Percentiles rank a stretch among this genome's conserved stretches.
Conservation (phyloP, 2,888 invertebrate species). For the Hirtodrosophila duncani region DNA sequence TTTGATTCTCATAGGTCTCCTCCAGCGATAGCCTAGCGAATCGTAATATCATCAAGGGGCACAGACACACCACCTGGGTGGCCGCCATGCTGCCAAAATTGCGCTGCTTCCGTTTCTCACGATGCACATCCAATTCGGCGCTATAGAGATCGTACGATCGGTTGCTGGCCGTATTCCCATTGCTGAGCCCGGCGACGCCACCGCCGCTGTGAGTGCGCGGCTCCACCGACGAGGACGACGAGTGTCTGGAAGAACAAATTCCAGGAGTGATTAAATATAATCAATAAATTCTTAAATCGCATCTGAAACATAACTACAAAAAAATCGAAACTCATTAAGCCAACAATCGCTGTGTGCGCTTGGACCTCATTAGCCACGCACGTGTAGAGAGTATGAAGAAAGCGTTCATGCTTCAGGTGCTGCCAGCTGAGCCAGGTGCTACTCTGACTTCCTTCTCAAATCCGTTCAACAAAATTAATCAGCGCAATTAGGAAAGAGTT, state of each 20-base stretch:
- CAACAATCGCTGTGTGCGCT: constrained; percentile 29
- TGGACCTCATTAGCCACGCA: constrained; percentile 52
- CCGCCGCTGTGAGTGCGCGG: constrained; percentile 66
- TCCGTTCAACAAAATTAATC: constrained; percentile 50
- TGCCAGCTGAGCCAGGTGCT: constrained; percentile 7
- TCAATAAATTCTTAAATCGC: constrained; percentile 10
- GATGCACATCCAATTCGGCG: constrained; percentile 80
- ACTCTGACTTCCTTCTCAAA: constrained; percentile 13
- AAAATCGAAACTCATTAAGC: constrained; percentile 42
- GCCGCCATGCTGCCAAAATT: constrained; percentile 84
- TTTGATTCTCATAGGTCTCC: constrained; percentile 85
- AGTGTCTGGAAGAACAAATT: constrained; percentile 60
- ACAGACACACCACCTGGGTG: constrained; percentile 83
- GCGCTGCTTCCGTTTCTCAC: constrained; percentile 84
- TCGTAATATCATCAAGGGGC: constrained; percentile 83
- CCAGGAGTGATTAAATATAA: constrained; percentile 3
- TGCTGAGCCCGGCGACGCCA: constrained; percentile 56
- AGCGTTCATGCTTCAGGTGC: constrained; percentile 11
- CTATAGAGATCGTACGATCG: constrained; percentile 80
- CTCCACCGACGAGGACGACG: constrained; percentile 72
- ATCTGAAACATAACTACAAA: constrained; percentile 27
- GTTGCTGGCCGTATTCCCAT: constrained; percentile 37
- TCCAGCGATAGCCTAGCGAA: constrained; percentile 82
- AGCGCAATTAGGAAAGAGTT: constrained; percentile 50
- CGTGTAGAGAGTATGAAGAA: neutral